Base-by-base conservation (phyloP, 2,888 invertebrate genomes). In the Eucera pruinosa region DNA sequence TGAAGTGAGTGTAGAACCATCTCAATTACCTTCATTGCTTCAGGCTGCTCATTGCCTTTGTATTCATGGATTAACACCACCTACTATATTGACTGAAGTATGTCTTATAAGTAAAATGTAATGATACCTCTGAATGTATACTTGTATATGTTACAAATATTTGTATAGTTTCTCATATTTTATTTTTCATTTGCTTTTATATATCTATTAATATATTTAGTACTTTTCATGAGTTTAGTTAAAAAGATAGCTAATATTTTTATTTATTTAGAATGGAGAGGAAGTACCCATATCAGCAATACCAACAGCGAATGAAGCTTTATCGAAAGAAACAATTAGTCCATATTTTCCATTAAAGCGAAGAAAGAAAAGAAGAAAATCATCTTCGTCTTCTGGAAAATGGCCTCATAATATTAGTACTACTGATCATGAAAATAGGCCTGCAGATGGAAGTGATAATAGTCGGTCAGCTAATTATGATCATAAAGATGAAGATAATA, bases 31-130 rank as follows among this genome's bases (percentile, higher is more conserved):
- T 27, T 95, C 95, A 48, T 90, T 95, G 36, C 90, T 95, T 65
- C 94, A 95, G 90, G 95, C 95, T 13, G 95, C 95, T 5, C 94
- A 95, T 81, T 95, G 94, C 84, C 91, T 95, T 66, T 94, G 94
- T 83, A 95, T 95, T 79, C 94, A 94, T 89, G 95, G 95, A 33
- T 88, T 95, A 78, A 94, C 94, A 9, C 94, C 94, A 3, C 91
- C 92, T 30, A 91, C 92, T 18, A 90, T 93, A 72, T 67, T 91
- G 43, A 89, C 92, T 7, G 92, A 93, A 84, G 93, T 93, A 85
- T 70, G 61, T 69, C 18, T 66, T 41, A 15, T n/a, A 9, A 57
- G 27, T 25, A 39, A 39, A 30, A 20, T 55, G 9, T 15, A 18
- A 33, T 20, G 23, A 36, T 20, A 6, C 2, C 5, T 60, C 6